Evolutionary conservation across 2,888 invertebrate genomes (phyloP).

Genomic region (Pediacus dermestoides): DNA sequence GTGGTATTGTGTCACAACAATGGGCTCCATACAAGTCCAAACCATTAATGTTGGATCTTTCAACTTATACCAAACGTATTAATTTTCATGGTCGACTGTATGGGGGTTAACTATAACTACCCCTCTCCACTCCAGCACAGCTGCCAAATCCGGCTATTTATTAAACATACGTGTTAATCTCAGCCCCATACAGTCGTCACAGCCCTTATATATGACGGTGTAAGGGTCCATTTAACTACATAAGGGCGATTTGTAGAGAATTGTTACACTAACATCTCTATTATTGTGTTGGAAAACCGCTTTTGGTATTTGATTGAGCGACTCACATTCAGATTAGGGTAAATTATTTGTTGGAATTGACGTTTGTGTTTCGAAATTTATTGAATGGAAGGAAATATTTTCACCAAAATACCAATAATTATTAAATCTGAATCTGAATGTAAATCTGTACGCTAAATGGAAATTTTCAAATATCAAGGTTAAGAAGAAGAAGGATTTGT

Average conservation of each 20-base stretch:
- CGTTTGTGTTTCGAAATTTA: slow-evolving; percentile 23
- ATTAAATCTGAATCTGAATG: too few species aligned
- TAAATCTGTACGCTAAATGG: too few species aligned
- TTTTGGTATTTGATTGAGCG: slow-evolving; percentile 46
- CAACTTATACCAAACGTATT: too few species aligned
- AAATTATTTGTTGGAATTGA: slow-evolving; percentile 32
- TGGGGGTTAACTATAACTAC: slow-evolving; percentile 42
- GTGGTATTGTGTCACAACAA: slow-evolving; percentile 50
- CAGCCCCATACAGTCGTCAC: slow-evolving; percentile 33
- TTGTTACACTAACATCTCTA: slow-evolving; percentile 47
- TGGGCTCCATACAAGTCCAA: slow-evolving; percentile 24
- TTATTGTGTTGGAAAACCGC: slow-evolving; percentile 44
- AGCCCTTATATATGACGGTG: slow-evolving; percentile 16
- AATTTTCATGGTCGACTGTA: slow-evolving; percentile 22
- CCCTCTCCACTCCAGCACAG: slow-evolving; percentile 45
- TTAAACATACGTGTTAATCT: slow-evolving; percentile 54
- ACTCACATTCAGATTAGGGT: slow-evolving; percentile 40
- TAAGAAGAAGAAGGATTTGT: too few species aligned
- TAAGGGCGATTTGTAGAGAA: slow-evolving; percentile 41
- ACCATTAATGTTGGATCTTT: too few species aligned
- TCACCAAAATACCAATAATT: neutral
- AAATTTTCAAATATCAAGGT: too few species aligned
- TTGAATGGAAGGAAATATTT: neutral
- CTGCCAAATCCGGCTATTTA: slow-evolving; percentile 52
- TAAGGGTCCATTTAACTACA: slow-evolving; percentile 8